Evolutionary conservation across 2,797 vertebrate species (phyloP).

Genomic region (Petrocephalus sullivani): DNA sequence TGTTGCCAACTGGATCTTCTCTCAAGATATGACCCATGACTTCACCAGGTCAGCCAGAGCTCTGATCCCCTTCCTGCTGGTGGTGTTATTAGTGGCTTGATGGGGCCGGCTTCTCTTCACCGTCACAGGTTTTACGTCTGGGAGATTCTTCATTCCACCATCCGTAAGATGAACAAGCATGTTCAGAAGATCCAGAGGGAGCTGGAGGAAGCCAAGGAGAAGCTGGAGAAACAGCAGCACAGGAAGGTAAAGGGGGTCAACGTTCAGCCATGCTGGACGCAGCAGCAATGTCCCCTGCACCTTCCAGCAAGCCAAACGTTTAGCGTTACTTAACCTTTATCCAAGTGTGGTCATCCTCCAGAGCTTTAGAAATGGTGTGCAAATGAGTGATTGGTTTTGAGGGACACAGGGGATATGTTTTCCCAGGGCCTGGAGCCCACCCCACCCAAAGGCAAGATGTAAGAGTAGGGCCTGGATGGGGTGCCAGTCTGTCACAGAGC

Average conservation of each 20-base stretch:
- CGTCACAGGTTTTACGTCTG: conserved; percentile 80
- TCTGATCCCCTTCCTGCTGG: neutral
- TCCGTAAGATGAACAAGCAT: conserved; percentile 98
- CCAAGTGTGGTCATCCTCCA: neutral
- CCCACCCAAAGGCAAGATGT: neutral
- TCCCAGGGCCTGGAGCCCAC: neutral
- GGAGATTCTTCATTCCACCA: conserved; percentile 97
- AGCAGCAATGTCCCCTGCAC: neutral
- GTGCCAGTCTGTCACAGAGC: neutral
- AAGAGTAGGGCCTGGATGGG: neutral
- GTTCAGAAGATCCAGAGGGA: conserved; percentile 96
- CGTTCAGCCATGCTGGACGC: neutral
- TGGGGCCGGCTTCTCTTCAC: neutral
- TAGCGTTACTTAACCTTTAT: neutral
- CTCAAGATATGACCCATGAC: conserved; percentile 88
- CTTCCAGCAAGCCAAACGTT: neutral
- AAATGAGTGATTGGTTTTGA: neutral
- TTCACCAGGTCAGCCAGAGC: conserved; percentile 80
- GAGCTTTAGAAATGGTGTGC: neutral
- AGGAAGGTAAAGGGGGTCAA: conserved; percentile 55
- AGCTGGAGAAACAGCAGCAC: conserved; percentile 88
- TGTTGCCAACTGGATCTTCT: conserved; percentile 98
- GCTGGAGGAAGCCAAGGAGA: conserved; percentile 90
- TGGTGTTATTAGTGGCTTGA: neutral
- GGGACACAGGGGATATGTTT: neutral